A percentile compares a stretch with the other conserved stretches of the same genome.
These are phyloP conservation scores for Cephalopterus ornatus DNA, from an alignment of 2,113 vertebrate genomes.

Conservation along the genomic window DNA sequence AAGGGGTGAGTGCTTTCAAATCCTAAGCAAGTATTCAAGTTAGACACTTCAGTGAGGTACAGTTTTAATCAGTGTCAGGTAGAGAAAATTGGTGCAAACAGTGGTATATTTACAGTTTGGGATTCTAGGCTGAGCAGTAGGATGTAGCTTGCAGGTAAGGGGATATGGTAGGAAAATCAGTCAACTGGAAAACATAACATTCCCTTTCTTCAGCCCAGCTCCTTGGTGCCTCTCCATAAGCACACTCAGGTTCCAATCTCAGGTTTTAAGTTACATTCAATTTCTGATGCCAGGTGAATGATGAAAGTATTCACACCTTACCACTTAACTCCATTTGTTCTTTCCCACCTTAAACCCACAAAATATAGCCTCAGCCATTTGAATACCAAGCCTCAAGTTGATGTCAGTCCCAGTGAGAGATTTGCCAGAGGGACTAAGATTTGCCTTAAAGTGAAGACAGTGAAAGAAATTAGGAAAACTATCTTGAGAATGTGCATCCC, in stretches of 20 bases:
- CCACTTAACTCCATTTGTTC: background rate
- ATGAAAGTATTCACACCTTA: background rate
- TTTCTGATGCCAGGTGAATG: background rate
- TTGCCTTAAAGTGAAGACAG: constrained; percentile 19
- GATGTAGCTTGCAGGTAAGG: background rate
- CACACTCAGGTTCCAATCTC: background rate
- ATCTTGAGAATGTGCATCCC: constrained; percentile 13
- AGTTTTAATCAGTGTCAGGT: background rate
- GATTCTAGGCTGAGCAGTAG: background rate
- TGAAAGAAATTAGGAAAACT: constrained; percentile 38
- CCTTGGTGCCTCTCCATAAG: background rate
- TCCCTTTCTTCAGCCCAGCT: background rate
- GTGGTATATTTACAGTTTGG: background rate
- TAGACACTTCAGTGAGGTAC: background rate
- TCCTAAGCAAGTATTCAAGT: background rate
- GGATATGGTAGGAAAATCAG: background rate
- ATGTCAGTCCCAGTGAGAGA: background rate
- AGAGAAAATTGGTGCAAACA: background rate
- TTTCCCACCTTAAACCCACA: background rate
- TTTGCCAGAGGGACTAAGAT: background rate
- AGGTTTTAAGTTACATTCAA: background rate
- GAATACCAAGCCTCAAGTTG: background rate
- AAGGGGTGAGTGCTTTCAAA: background rate
- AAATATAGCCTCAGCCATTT: background rate
- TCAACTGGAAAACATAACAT: background rate